These are phyloP conservation scores for Cochlearius cochlearius DNA, from an alignment of 2,113 vertebrate species.

Conservation along the genomic window DNA sequence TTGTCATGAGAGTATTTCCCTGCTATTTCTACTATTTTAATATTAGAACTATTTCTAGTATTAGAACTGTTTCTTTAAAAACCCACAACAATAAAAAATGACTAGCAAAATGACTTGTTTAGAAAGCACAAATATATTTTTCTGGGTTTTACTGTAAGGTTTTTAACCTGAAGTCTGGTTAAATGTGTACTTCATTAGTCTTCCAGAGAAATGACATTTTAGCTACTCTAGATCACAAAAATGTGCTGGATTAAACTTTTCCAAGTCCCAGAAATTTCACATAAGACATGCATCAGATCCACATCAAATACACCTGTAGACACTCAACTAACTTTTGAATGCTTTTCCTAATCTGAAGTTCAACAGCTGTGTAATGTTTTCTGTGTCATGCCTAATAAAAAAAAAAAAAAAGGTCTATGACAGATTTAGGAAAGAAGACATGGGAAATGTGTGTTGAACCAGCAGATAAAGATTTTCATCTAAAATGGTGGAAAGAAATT, in stretches of 20 bases:
- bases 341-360: not conserved
- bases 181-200: not conserved
- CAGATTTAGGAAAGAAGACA: not conserved
- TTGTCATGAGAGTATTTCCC: not conserved
- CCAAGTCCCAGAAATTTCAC: not conserved
- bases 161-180: not conserved
- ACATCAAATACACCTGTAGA: not conserved
- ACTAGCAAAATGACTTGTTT: not conserved
- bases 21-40: not conserved
- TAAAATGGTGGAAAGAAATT: slow-evolving; percentile 27
- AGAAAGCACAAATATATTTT: not conserved
- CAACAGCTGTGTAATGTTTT: not conserved
- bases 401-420: not conserved
- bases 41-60: not conserved
- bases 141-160: not conserved
- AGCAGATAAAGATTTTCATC: not conserved
- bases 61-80: not conserved
- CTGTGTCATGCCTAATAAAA: not conserved
- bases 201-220: not conserved
- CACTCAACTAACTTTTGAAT: not conserved
- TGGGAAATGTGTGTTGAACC: not conserved
- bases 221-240: not conserved
- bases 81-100: not conserved
- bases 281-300: not conserved
- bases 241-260: not conserved